Base-by-base conservation (phyloP, 2,888 invertebrate species). In the Drosophila trichaetosa region DNA sequence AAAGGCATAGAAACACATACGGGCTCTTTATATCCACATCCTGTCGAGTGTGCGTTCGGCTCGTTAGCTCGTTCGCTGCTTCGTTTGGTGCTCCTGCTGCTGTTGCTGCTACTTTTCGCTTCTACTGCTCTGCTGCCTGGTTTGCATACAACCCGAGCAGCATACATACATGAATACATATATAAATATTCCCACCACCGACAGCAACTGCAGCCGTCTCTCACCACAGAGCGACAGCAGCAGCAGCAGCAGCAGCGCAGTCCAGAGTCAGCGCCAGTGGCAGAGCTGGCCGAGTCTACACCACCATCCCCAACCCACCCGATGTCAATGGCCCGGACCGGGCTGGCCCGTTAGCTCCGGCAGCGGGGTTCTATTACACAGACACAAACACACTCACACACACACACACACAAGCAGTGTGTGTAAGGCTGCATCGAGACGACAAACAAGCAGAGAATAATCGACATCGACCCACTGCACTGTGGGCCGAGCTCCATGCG, bases 361-460 rank as follows among this genome's bases (percentile, higher is more conserved):
- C 59, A 36, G 49, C 54, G 73, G 61, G 76, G 62, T 53, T 70
- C 61, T 36, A 51, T 70, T 76, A 66, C 76, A 63, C 38, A 49
- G 13, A 53, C 51, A 59, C 53, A 57, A 42, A 61, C 69, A 60
- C 42, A 54, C 66, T 4, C 42, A 2, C 13, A 62, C 33, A 56
- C 62, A 33, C 4, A 29, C 33, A 16, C 36, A 10, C 31, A 42
- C 46, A 31, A 13, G 34, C 34, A 13, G 5, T 21, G 31, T 48
- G 8, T 73, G 40, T 65, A 49, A 42, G 27, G 64, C 85, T 74
- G 81, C 90, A 86, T 76, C 79, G 84, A 76, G 74, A 76, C 89
- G 87, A 80, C 85, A 90, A 90, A 90, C 87, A 89, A 72, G 65
- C 91, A 73, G 85, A 88, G 88, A 90, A 90, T 89, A 87, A 90